Base-by-base conservation (phyloP, 2,797 vertebrate species). In the Megalops cyprinoides region DNA sequence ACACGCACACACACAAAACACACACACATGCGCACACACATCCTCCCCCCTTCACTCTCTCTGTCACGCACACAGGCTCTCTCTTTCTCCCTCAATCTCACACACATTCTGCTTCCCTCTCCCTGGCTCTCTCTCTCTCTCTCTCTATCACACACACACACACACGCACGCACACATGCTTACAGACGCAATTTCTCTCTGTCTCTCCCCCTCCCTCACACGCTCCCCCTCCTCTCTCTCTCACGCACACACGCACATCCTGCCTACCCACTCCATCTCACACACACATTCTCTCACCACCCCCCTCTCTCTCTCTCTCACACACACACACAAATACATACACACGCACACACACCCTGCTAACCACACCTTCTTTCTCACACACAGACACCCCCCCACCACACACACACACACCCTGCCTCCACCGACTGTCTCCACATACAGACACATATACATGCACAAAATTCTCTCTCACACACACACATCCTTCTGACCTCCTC, bases 1-100 rank as follows among this genome's bases (percentile, higher is more conserved):
- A 39, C 62, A 39, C 10, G 44, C 37, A 69, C 65, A 42, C 65
- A 69, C 62, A 67, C 37, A 18, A 37, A 67, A 39, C 65, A 69
- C 34, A 69, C 37, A 20, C 65, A 23, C n/a, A 69, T 69, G 65
- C 39, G 39, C 44, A 65, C 28, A 65, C 60, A 65, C 60, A 65
- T 31, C 37, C 10, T 34, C 60, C 65, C 31, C 65, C 65, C 65
- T 69, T 9, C 65, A 8, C 20, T 28, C 58, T 62, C 65, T 42
- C 37, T 23, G 20, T 42, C 44, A 42, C n/a, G 37, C 65, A 69
- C 65, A 69, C 62, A 67, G 12, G 31, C 65, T 9, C 39, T 7
- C 18, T 18, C 18, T 42, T 37, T 20, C n/a, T 42, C 62, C 18
- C 62, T 34, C 62, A 60, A 28, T 2, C 37, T 69, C 18, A 67